Evolutionary conservation across 2,113 vertebrate species (phyloP), one percentile per base, ranked within the genome.

Genomic region (Ancistrus triradiatus): DNA sequence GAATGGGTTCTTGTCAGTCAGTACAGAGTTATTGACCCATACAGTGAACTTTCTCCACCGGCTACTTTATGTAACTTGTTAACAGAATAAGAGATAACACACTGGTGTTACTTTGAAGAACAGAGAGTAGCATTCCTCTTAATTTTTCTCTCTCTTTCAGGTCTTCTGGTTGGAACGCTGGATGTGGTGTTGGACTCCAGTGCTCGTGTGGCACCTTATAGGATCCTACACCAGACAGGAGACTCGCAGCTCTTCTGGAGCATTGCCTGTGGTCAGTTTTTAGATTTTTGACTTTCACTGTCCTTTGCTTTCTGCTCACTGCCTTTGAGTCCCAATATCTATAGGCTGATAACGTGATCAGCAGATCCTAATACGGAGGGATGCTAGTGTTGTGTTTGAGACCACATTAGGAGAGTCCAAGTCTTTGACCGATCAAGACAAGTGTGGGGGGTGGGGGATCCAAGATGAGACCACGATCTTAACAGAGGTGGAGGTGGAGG

Each of bases 171-270:
- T 48, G 96, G 96, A 50, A 99, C 96, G 0, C 68, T 99, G 46
- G 96, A 99, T 1, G 96, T 99, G 37, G 96, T 99, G 59, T 81
- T 99, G 81, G 96, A 99, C 83, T 98, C 94, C 44, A 98, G 95
- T 21, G 95, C 96, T 60, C 84, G 96, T 1, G 92, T 95, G 31
- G 94, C 95, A n/a, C 96, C 96, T 0, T 99, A 96, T 79, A 85
- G 96, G 53, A 98, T 99, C 69, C 88, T 99, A 49, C 93, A 98
- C 40, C 96, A 99, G 84, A 94, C 95, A 0, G 92, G 91, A 24
- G 95, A 98, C 77, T 94, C 92, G 0, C 95, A 98, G 80, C 78
- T 98, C 75, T 98, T 92, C 74, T 99, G 96, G 96, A 92, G 85
- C 49, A 91, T 98, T 11, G 95, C 95, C 0, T 92, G 91, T 31